Evolutionary conservation across 2,888 invertebrate species (phyloP).

Genomic region (Xestia rhomboidea): DNA sequence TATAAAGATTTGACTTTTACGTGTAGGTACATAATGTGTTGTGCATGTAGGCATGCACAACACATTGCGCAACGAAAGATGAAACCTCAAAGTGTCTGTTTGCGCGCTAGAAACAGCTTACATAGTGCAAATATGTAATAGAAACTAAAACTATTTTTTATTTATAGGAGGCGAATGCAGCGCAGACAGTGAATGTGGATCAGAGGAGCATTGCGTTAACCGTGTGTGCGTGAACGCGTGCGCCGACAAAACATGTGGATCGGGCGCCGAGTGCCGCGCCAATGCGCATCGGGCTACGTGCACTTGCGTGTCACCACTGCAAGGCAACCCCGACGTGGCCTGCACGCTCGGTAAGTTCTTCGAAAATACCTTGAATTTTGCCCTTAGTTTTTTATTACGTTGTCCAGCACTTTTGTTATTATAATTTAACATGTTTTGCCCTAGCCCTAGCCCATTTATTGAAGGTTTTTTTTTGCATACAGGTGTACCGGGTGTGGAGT

Average conservation of each 20-base stretch:
- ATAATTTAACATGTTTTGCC: neutral
- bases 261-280: constrained; percentile 94
- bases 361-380: neutral
- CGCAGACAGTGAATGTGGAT: constrained; percentile 93
- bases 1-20: constrained; percentile 22
- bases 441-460: neutral
- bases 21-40: neutral
- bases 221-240: constrained; percentile 95
- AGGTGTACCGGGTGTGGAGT: constrained; percentile 91
- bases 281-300: constrained; percentile 94
- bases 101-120: neutral
- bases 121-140: neutral
- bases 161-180: constrained; percentile 91
- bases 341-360: constrained; percentile 90
- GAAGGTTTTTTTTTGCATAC: constrained; percentile 38
- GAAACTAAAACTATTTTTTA: constrained; percentile 16
- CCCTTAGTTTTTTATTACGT: neutral
- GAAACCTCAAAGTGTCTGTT: neutral
- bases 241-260: constrained; percentile 92
- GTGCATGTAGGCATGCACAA: too few species aligned
- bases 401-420: neutral
- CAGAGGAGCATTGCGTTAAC: constrained; percentile 93
- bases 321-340: constrained; percentile 95
- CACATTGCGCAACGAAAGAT: neutral
- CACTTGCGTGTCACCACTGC: constrained; percentile 93